phyloP scores from a whole-genome alignment of 2,888 invertebrate genomes.

The Branchellion lobata region DNA sequence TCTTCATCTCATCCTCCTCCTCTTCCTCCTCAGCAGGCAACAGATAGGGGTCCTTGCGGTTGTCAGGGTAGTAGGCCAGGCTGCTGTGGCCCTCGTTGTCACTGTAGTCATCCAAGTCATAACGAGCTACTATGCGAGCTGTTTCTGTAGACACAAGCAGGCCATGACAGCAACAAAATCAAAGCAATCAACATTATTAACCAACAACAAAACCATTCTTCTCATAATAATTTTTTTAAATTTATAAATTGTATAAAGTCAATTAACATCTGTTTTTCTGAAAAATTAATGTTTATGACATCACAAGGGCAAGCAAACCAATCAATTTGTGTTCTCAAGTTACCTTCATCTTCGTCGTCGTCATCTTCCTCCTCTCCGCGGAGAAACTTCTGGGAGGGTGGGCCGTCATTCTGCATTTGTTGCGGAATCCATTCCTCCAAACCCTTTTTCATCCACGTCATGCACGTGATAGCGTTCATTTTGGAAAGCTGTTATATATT shows the following conservation, averaged over 20 bases:
- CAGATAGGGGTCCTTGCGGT: constrained; percentile 36
- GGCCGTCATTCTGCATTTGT: not conserved
- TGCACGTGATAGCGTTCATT: constrained; percentile 15
- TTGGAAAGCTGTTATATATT: too few species aligned
- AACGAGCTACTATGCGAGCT: constrained; percentile 1
- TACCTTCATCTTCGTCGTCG: constrained; percentile 12
- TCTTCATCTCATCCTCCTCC: constrained; percentile 81
- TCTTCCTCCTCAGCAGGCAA: constrained; percentile 67
- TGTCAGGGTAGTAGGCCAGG: constrained; percentile 13
- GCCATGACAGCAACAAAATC: too few species aligned
- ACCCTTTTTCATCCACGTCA: constrained; percentile 3
- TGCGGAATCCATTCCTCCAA: not conserved
- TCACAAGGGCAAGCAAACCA: too few species aligned
- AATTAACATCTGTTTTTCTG: too few species aligned
- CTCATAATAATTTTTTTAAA: too few species aligned
- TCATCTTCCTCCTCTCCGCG: not conserved
- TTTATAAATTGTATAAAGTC: too few species aligned
- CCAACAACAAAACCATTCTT: too few species aligned
- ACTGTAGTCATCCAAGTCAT: constrained; percentile 34
- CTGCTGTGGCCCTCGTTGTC: constrained; percentile 12
- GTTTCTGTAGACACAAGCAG: not conserved
- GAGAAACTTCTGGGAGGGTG: not conserved
- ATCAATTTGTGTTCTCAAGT: too few species aligned
- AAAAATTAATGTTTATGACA: too few species aligned
- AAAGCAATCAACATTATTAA: not conserved